Base-by-base conservation (phyloP, 2,113 vertebrate species). In the Malaclemys terrapin region DNA sequence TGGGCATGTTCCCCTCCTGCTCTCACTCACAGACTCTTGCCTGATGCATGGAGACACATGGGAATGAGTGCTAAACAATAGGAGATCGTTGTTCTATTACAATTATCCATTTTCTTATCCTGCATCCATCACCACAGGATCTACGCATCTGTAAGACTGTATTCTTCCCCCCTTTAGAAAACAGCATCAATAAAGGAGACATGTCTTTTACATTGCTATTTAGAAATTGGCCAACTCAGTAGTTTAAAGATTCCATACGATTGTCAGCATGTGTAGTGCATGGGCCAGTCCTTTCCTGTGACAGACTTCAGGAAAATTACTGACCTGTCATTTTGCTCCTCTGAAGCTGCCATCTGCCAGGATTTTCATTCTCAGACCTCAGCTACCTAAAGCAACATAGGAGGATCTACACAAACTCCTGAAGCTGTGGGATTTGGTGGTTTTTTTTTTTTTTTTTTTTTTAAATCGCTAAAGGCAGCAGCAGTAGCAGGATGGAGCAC, bases 101-200 rank as follows among this genome's bases (percentile, higher is more conserved):
- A 79, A 76, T 19, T 29, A 1, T 0, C 12, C 54, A 11, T 11
- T n/a, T 88, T 13, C 8, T 35, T 45, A 27, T 1, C 1, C 0
- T 11, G 25, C 78, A 27, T 3, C 35, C 59, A 29, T 1, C 54
- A 52, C 29, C 19, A 75, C n/a, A 42, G 19, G 20, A 75, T 75
- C 19, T 20, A 19, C 42, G 35, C n/a, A 75, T 24, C 69, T 38
- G n/a, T 75, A 75, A 42, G n/a, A 24, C 20, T 22, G 22, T 75
- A 75, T 11, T 42, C 35, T 72, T 75, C 35, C 5, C n/a, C 35
- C n/a, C 35, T 42, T 75, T 75, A 24, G 17, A 75, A 75, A 75
- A 20, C n/a, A 75, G 20, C 10, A 11, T 72, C 35, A 75, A 20
- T 75, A 24, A 22, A 75, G 20, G 8, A 24, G 35, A 42, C n/a